Conservation (phyloP, 1,140 invertebrate genomes). For the Formica selysi region DNA sequence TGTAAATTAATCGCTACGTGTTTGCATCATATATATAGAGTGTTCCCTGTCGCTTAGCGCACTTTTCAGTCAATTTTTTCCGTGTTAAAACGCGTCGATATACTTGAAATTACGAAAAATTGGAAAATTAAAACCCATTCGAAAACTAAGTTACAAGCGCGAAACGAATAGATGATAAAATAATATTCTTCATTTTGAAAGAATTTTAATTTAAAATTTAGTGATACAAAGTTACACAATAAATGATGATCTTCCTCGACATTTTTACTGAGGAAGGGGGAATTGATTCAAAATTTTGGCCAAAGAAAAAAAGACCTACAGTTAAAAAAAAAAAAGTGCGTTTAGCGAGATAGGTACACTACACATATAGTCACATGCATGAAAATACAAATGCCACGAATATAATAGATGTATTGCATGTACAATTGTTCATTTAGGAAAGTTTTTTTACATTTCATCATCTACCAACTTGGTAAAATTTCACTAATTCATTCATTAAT, state of each 20-base stretch:
- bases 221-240: no score
- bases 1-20: constrained; percentile 33
- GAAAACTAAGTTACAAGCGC: no score
- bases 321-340: background rate
- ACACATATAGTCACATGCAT: background rate
- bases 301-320: no score
- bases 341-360: background rate
- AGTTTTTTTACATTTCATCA: background rate
- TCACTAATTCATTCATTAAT: background rate
- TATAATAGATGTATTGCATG: background rate
- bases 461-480: background rate
- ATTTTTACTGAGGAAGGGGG: no score
- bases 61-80: background rate
- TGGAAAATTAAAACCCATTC: background rate
- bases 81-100: background rate
- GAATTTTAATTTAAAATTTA: no score
- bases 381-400: background rate
- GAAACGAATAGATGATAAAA: no score
- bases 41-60: background rate
- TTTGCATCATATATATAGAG: background rate
- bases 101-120: background rate
- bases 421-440: background rate
- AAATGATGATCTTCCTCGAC: no score
- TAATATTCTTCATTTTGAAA: no score
- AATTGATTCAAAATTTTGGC: no score